phyloP scores from a whole-genome alignment of 2,113 vertebrate species.

The Tachysurus fulvidraco region DNA sequence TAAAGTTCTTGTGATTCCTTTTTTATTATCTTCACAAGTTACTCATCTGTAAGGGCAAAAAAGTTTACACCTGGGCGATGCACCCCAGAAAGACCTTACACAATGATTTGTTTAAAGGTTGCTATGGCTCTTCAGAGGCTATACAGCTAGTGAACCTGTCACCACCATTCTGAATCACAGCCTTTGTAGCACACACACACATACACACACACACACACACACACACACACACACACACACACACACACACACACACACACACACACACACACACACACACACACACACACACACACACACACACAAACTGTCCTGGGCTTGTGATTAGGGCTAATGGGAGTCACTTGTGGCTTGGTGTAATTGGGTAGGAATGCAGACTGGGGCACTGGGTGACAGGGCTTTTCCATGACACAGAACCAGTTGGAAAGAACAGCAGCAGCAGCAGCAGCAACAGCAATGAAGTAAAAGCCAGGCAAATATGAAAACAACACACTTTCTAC shows the following conservation, averaged over 20 bases:
- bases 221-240: slow-evolving; percentile 22
- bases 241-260: slow-evolving; percentile 15
- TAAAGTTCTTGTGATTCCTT: not conserved
- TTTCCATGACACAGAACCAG: slow-evolving; percentile 49
- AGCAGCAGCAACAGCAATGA: not conserved
- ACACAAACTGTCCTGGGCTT: slow-evolving; percentile 51
- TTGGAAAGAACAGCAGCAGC: not conserved
- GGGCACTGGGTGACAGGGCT: slow-evolving; percentile 59
- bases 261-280: slow-evolving; percentile 23
- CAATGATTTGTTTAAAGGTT: slow-evolving; percentile 36
- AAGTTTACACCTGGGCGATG: not conserved
- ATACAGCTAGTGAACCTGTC: slow-evolving; percentile 51
- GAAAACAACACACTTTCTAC: not conserved
- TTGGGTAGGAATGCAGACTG: slow-evolving; percentile 73
- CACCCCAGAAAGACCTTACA: not conserved
- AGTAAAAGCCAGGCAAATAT: not conserved
- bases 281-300: slow-evolving; percentile 17
- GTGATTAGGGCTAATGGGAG: slow-evolving; percentile 73
- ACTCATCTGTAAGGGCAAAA: not conserved
- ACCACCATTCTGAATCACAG: slow-evolving; percentile 45
- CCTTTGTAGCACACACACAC: slow-evolving; percentile 12
- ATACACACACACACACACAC: slow-evolving; percentile 24
- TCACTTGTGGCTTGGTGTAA: slow-evolving; percentile 73
- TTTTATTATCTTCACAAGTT: not conserved
- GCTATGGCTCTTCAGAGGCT: slow-evolving; percentile 36